Base-by-base conservation (phyloP, 2,888 invertebrate species). In the Seira sanloemensis region DNA sequence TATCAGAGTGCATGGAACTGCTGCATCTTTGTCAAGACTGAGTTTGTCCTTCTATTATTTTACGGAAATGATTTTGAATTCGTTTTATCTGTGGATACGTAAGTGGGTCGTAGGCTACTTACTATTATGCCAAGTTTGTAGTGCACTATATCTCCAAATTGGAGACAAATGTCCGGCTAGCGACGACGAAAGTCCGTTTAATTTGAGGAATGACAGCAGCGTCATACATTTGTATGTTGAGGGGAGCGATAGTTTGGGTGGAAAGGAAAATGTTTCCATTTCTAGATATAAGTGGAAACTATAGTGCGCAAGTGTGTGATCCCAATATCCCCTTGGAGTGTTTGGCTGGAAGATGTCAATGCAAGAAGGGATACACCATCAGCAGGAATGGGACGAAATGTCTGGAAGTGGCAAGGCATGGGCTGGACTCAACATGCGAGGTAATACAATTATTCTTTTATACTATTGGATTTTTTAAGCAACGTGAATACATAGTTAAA, bases 381-480 rank as follows among this genome's bases (percentile, higher is more conserved):
- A 88, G 83, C 75, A 77, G 88, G 19, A 88, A 89, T 84, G 89
- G 88, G 12, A 88, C 86, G 0, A 84, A 87, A 46, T 89, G 89
- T 46, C 74, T 89, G n/a, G 89, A 89, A 71, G 73, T 89, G 16
- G 89, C 86, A 1, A 82, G 89, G 26, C 86, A 89, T 75, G 89
- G 89, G 0, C 58, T 89, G 54, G 88, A 88, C 0, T 89, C 89
- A 2, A 16, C 65, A 0, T 89, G 89, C 74, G 87, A 88, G 23
- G 37, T 37, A 37, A 37, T n/a, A n/a, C n/a, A n/a, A n/a, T n/a
- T n/a, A n/a, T n/a, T n/a, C n/a, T n/a, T n/a, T n/a, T n/a, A n/a
- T n/a, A 46, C 50, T 46, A 12, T 46, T 46, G 50, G 7, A 16
- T 62, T 62, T 18, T 46, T 37, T 37, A 12, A 37, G 37, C 37